Conservation (phyloP, 2,113 vertebrate genomes). For the Chascanopsetta lugubris region DNA sequence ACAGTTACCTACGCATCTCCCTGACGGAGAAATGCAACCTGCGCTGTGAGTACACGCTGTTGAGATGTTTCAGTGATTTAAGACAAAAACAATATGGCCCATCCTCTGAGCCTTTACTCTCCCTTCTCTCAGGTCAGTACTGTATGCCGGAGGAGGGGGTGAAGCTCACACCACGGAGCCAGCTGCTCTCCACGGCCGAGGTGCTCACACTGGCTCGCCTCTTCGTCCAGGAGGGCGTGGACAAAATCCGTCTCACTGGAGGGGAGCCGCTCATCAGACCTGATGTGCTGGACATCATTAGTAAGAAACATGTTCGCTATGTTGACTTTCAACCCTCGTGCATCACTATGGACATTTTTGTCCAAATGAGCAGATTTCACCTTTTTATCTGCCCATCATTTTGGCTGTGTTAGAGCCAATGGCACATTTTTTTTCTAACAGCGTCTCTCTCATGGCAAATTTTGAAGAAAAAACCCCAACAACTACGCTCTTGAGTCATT, state of each 20-base stretch:
- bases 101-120: not conserved
- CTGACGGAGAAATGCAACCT: conserved; percentile 98
- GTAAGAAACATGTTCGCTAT: conserved; percentile 75
- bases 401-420: too few relatives aligned
- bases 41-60: conserved; percentile 83
- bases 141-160: conserved; percentile 98
- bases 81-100: too few relatives aligned
- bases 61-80: too few relatives aligned
- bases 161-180: conserved; percentile 86
- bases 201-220: conserved; percentile 88
- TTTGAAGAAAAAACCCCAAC: too few relatives aligned
- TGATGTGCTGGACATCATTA: conserved; percentile 90
- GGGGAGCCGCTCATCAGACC: conserved; percentile 96
- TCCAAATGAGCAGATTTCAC: too few relatives aligned
- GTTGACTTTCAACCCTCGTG: too few relatives aligned
- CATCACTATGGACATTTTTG: too few relatives aligned
- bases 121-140: conserved; percentile 87
- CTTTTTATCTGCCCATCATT: too few relatives aligned
- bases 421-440: too few relatives aligned
- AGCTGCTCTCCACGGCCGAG: conserved; percentile 89
- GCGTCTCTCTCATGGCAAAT: too few relatives aligned
- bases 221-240: conserved; percentile 93
- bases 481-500: too few relatives aligned
- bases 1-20: conserved; percentile 96
- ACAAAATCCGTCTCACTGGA: conserved; percentile 95